phyloP scores from a whole-genome alignment of 1,140 invertebrate species.

The Fopius arisanus region DNA sequence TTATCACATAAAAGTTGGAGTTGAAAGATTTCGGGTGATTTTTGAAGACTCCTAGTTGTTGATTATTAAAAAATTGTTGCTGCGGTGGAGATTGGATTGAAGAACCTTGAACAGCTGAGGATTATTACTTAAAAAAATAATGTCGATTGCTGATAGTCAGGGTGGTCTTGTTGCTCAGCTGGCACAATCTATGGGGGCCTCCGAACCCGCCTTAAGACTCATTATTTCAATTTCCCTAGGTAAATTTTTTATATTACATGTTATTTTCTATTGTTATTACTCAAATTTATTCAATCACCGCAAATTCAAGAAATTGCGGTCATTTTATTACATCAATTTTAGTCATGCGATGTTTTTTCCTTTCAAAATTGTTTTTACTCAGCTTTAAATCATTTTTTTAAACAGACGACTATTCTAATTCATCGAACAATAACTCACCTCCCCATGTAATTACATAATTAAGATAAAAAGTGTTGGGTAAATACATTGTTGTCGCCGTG shows the following conservation, averaged over 20 bases:
- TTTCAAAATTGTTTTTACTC: neutral
- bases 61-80: neutral
- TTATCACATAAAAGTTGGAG: neutral
- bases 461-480: too few species aligned
- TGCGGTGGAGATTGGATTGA: neutral
- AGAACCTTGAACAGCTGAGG: neutral
- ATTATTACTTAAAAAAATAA: neutral
- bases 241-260: too few species aligned
- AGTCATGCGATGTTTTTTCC: neutral
- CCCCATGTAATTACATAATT: too few species aligned
- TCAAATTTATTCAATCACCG: neutral
- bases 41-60: neutral
- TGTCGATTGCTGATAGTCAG: neutral
- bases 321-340: neutral
- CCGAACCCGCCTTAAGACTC: constrained; percentile 72
- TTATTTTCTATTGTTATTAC: neutral
- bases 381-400: neutral
- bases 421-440: too few species aligned
- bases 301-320: neutral
- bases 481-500: too few species aligned
- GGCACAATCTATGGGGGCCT: constrained; percentile 59
- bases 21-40: neutral
- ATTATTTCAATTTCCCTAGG: constrained; percentile 60
- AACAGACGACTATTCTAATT: too few species aligned
- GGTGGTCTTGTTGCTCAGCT: constrained; percentile 36